phyloP scores from a whole-genome alignment of 2,888 invertebrate genomes.

The Capitulum mitella region DNA sequence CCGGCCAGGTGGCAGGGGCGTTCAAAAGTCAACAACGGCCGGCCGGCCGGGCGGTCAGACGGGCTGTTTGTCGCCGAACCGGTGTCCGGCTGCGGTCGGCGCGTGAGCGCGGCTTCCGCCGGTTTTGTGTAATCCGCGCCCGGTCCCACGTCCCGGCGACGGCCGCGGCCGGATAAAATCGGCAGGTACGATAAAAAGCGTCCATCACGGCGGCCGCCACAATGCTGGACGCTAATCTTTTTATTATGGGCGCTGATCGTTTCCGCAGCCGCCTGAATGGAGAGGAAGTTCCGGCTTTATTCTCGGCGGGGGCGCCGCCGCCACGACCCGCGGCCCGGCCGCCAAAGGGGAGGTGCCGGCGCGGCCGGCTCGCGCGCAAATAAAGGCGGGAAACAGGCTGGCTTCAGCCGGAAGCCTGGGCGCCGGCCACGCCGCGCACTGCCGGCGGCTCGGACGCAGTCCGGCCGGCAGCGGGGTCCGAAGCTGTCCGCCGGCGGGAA shows the following conservation, averaged over 20 bases:
- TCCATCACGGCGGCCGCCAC: background rate
- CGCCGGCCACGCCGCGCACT: background rate
- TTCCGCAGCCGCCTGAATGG: background rate
- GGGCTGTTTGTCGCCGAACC: background rate
- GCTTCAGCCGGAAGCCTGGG: background rate
- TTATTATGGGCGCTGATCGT: conserved; percentile 19
- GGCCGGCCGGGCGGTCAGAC: background rate
- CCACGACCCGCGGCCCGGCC: background rate
- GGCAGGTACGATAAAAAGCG: conserved; percentile 12
- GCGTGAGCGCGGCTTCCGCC: background rate
- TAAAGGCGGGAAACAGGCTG: background rate
- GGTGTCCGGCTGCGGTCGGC: background rate
- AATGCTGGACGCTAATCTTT: conserved; percentile 13
- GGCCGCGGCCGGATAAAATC: conserved; percentile 1
- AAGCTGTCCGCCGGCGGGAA: background rate
- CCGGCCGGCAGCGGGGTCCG: too few relatives aligned
- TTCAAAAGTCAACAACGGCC: too few relatives aligned
- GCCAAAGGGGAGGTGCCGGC: background rate
- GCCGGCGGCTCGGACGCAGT: too few relatives aligned
- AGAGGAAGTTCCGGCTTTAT: conserved; percentile 21
- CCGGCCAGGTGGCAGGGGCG: too few relatives aligned
- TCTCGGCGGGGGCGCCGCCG: background rate
- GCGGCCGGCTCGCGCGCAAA: background rate
- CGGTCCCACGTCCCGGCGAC: background rate
- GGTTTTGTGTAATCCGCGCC: background rate